A percentile compares a stretch with the other conserved stretches of the same genome.
phyloP scores from a whole-genome alignment of 2,113 vertebrate genomes.

The Dermatemys mawii region DNA sequence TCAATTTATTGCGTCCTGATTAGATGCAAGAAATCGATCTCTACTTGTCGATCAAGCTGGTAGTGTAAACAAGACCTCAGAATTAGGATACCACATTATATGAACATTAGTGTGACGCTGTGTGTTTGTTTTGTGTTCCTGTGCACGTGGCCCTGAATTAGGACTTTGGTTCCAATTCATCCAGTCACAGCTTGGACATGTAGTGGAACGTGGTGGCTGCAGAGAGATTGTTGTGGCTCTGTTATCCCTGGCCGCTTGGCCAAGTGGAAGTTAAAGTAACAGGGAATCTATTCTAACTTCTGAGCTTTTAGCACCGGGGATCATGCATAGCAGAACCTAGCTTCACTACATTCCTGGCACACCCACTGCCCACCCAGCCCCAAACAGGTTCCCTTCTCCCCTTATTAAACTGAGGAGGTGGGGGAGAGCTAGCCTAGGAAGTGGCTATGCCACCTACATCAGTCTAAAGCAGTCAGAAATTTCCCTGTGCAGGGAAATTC shows the following conservation, averaged over 20 bases:
- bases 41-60: too few relatives aligned
- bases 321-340: background rate
- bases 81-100: background rate
- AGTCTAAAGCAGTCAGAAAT: background rate
- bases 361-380: background rate
- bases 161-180: background rate
- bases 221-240: background rate
- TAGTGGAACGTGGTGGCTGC: background rate
- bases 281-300: background rate
- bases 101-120: background rate
- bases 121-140: background rate
- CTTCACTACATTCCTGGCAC: background rate
- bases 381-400: background rate
- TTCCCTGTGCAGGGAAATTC: background rate
- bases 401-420: rapidly evolving
- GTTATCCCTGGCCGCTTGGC: background rate
- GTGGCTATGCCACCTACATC: background rate
- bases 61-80: too few relatives aligned
- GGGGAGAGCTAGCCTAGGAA: background rate
- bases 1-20: too few relatives aligned
- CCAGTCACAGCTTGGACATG: too few relatives aligned
- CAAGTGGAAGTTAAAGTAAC: background rate
- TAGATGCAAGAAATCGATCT: too few relatives aligned
- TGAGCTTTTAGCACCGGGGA: background rate
- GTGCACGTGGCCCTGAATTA: background rate